Evolutionary conservation across 2,888 invertebrate species (phyloP).

Genomic region (Xanthorhoe spadicearia): DNA sequence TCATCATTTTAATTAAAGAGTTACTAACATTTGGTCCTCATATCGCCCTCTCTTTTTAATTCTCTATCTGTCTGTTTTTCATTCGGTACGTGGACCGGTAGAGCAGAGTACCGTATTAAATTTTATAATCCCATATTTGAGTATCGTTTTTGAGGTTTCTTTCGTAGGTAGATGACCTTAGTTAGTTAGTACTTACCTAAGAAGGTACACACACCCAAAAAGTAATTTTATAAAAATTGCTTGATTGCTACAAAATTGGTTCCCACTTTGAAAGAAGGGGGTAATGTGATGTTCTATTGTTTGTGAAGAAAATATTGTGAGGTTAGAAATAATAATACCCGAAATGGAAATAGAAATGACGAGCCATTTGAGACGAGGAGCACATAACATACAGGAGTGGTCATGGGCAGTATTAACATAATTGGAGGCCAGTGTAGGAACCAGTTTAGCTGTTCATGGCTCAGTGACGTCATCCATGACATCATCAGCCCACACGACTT

Average conservation of each 20-base stretch:
- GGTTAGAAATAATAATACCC: not conserved
- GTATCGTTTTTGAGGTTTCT: not conserved
- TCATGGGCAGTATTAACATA: slow-evolving; percentile 72
- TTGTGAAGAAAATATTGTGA: not conserved
- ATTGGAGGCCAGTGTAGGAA: slow-evolving; percentile 75
- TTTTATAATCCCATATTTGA: not conserved
- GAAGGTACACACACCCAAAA: no score
- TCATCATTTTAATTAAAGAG: slow-evolving; percentile 3
- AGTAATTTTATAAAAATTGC: no score
- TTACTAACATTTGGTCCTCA: not conserved
- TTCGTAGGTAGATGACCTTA: not conserved
- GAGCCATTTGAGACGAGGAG: slow-evolving; percentile 1
- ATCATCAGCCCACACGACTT: slow-evolving; percentile 55
- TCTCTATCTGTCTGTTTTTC: not conserved
- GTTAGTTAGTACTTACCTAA: no score
- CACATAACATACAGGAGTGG: slow-evolving; percentile 50
- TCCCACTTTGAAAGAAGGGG: no score
- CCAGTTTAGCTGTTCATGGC: slow-evolving; percentile 68
- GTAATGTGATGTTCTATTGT: no score
- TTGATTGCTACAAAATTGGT: no score
- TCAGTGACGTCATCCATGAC: slow-evolving; percentile 75
- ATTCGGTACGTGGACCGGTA: not conserved
- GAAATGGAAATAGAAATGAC: slow-evolving; percentile 3
- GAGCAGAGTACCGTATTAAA: not conserved
- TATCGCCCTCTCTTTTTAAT: not conserved